phyloP scores from a whole-genome alignment of 2,113 vertebrate genomes.

The Phrynosoma blainvillii region DNA sequence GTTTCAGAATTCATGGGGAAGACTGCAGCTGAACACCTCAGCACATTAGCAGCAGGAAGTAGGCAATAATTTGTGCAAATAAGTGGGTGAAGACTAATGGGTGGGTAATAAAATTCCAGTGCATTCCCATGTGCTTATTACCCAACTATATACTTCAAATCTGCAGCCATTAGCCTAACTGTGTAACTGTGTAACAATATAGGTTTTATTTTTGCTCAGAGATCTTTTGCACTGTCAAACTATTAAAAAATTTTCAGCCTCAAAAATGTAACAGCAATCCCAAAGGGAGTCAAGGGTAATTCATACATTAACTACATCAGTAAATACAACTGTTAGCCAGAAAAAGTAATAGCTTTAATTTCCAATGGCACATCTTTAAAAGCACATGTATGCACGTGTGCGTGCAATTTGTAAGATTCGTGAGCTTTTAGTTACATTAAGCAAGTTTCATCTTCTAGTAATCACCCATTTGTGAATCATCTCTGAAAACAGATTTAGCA shows the following conservation, averaged over 20 bases:
- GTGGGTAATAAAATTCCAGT: background rate
- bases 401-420: background rate
- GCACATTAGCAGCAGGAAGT: conserved; percentile 23
- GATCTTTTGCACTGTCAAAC: background rate
- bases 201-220: background rate
- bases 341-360: background rate
- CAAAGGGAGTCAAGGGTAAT: background rate
- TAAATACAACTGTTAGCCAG: background rate
- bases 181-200: background rate
- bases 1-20: conserved; percentile 11
- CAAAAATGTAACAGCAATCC: background rate
- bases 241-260: background rate
- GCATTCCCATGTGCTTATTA: background rate
- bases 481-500: conserved; percentile 32
- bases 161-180: background rate
- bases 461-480: conserved; percentile 5
- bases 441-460: conserved; percentile 24
- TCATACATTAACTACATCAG: background rate
- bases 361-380: background rate
- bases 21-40: conserved; percentile 1
- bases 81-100: background rate
- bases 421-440: conserved; percentile 19
- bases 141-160: background rate
- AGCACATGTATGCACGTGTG: too few relatives aligned
- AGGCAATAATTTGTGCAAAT: accelerated